Conservation (phyloP, 2,797 vertebrate genomes). For the Hydrocynus forskahlii region DNA sequence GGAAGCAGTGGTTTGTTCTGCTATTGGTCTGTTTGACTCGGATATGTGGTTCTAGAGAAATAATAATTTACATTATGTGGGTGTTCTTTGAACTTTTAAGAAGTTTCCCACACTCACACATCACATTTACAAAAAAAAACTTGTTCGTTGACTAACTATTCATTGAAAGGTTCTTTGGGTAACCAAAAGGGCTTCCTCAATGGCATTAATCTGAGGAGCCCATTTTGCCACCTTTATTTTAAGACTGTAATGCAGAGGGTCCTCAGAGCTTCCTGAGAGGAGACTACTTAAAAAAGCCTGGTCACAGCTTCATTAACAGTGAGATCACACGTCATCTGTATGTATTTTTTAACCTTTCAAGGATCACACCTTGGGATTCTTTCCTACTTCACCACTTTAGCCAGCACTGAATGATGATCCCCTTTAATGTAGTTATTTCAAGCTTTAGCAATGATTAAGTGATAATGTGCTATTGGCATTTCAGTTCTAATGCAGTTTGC, state of each 20-base stretch:
- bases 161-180: too few relatives aligned
- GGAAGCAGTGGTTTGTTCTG: too few relatives aligned
- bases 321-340: background rate
- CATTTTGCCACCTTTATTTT: too few relatives aligned
- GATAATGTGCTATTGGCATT: background rate
- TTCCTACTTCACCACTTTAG: slow-evolving; percentile 1
- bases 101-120: too few relatives aligned
- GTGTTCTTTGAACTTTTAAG: background rate
- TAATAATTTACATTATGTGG: background rate
- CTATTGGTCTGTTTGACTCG: too few relatives aligned
- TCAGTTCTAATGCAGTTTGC: background rate
- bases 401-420: background rate
- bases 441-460: background rate
- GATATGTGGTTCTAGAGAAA: too few relatives aligned
- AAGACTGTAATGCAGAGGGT: background rate
- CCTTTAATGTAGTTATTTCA: background rate
- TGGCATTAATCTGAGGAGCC: too few relatives aligned
- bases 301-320: slow-evolving; percentile 3
- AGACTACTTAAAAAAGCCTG: too few relatives aligned
- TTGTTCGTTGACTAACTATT: too few relatives aligned
- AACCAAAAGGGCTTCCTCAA: too few relatives aligned
- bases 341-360: slow-evolving; percentile 32
- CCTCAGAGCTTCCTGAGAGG: background rate
- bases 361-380: background rate
- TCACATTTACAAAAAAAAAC: too few relatives aligned